Evolutionary conservation across 2,888 invertebrate genomes (phyloP).

Genomic region (Parnassius glacialis): DNA sequence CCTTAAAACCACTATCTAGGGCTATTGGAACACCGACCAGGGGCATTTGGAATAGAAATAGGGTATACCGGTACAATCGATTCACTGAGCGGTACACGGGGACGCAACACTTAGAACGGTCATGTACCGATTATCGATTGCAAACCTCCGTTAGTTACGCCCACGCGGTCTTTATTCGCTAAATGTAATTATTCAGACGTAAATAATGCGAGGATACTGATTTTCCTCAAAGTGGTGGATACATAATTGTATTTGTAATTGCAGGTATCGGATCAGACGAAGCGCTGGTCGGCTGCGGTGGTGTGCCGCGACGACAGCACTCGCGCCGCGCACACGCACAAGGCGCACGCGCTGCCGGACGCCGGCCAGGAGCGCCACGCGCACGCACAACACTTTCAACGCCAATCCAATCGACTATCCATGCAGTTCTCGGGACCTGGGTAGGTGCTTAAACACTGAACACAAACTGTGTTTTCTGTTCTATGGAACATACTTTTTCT

Average conservation of each 20-base stretch:
- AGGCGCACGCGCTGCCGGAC: constrained; percentile 55
- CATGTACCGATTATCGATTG: no score
- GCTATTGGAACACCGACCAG: no score
- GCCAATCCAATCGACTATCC: constrained; percentile 86
- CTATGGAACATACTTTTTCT: no score
- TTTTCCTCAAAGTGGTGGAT: no score
- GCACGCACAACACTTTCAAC: constrained; percentile 65
- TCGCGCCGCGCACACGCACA: constrained; percentile 62
- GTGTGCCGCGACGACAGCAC: constrained; percentile 82
- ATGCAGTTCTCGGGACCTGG: constrained; percentile 93
- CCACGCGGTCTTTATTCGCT: no score
- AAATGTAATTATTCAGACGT: background rate
- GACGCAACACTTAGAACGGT: no score
- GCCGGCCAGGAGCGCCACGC: constrained; percentile 50
- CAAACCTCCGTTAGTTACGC: no score
- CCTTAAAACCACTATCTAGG: no score
- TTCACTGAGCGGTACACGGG: no score
- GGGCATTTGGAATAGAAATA: no score
- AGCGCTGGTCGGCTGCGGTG: constrained; percentile 92
- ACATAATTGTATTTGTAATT: constrained; percentile 21
- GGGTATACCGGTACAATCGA: no score
- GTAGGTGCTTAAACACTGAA: constrained; percentile 29
- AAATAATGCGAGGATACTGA: background rate
- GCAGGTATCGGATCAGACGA: constrained; percentile 82
- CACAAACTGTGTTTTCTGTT: no score